Base-by-base conservation (phyloP, 2,113 vertebrate genomes). In the Mustela nigripes region DNA sequence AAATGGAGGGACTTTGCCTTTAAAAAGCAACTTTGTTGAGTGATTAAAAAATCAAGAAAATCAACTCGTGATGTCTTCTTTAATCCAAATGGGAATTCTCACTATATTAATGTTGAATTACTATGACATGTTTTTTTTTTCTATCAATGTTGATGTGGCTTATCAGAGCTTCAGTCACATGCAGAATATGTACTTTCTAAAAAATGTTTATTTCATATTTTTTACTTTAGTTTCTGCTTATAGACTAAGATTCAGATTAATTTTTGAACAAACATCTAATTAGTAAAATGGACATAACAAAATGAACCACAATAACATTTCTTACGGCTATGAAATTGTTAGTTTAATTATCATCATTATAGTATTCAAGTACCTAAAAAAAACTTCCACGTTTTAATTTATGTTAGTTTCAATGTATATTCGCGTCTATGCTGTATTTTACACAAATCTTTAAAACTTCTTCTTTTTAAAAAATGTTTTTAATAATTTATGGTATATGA, bases 41-140 rank as follows among this genome's bases (percentile, higher is more conserved):
- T 63, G 24, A 60, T 60, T 82, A 92, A 80, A 31, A 73, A 91
- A 62, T 79, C 85, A 91, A 42, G 36, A 90, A 92, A 94, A 86
- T 80, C 9, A 95, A 4, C 83, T 69, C 60, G 84, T 36, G 92
- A 48, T 71, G 53, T 63, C 31, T 76, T 95, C 69, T 36, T 97
- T 24, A 78, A 56, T 65, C 21, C n/a, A 85, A 88, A 71, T 87
- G 60, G n/a, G 63, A 79, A 80, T 91, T 78, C 50, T 33, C 4
- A 45, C 33, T 50, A 7, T 60, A 39, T 19, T 91, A 50, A 67
- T 42, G 60, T 91, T 90, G 78, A 85, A 74, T 39, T 84, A 48
- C 2, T 71, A 22, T 4, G 71, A 42, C 42, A 39, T 82, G 4
- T 45, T 58, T 58, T 58, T 60, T 62, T 69, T 62, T 67, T 50